Conservation (phyloP, 2,113 vertebrate genomes). For the chimpanzee (Pan troglodytes) region NHGRI_mPanTro3-v2.1_pri NC_072401.2:88817501-88818000, state of each 20-base stretch:
- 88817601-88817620: neutral
- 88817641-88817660: neutral
- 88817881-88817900: neutral
- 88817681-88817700: neutral
- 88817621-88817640: neutral
- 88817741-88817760: neutral
- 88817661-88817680: neutral
- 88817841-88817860: neutral
- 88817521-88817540: neutral
- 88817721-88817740: neutral
- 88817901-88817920: neutral
- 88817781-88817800: neutral
- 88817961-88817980: neutral
- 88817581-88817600: neutral
- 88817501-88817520: neutral
- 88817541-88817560: neutral
- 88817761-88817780: neutral
- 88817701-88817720: neutral
- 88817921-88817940: neutral
- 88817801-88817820: neutral
- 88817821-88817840: neutral
- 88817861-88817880: conserved; percentile 13
- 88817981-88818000: no score
- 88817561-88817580: neutral
- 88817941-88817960: neutral